Percentiles rank a stretch among this genome's conserved stretches.
These are phyloP conservation scores for Hipparchia semele DNA, from an alignment of 2,888 invertebrate genomes.

Conservation along the genomic window DNA sequence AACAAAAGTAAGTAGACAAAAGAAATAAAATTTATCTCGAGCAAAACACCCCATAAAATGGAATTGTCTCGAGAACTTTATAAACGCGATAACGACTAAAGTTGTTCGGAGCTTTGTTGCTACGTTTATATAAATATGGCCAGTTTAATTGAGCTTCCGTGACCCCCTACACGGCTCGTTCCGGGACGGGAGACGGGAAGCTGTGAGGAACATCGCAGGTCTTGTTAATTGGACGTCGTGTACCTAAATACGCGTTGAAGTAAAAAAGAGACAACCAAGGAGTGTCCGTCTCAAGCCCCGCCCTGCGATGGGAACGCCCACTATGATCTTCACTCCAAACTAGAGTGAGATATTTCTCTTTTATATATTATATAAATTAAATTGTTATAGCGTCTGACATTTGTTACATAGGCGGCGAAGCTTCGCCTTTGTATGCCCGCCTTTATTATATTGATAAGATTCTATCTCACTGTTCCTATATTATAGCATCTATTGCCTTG, in stretches of 20 bases:
- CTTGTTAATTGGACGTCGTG: conserved; percentile 62
- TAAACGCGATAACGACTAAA: conserved; percentile 82
- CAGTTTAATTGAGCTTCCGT: conserved; percentile 52
- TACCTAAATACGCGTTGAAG: conserved; percentile 74
- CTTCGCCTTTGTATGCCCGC: conserved; percentile 19
- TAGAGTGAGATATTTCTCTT: conserved; percentile 72
- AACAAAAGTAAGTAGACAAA: conserved; percentile 69
- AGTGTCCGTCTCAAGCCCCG: conserved; percentile 76
- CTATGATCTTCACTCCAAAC: conserved; percentile 60
- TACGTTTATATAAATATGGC: conserved; percentile 74
- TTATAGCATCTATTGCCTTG: not conserved
- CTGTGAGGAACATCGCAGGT: conserved; percentile 54
- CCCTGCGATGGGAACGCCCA: conserved; percentile 73
- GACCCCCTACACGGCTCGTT: conserved; percentile 33
- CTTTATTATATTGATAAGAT: conserved; percentile 1
- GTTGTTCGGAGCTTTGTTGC: conserved; percentile 79
- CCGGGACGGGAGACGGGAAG: conserved; percentile 40
- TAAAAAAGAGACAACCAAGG: conserved; percentile 81
- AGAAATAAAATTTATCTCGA: conserved; percentile 78
- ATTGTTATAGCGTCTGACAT: conserved; percentile 47
- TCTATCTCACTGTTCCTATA: not conserved
- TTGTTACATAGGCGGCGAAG: conserved; percentile 24
- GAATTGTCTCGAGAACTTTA: conserved; percentile 81
- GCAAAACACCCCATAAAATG: conserved; percentile 82
- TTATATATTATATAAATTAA: conserved; percentile 59